Evolutionary conservation across 2,888 invertebrate genomes (phyloP).

Genomic region (Epirrhoe tristata): DNA sequence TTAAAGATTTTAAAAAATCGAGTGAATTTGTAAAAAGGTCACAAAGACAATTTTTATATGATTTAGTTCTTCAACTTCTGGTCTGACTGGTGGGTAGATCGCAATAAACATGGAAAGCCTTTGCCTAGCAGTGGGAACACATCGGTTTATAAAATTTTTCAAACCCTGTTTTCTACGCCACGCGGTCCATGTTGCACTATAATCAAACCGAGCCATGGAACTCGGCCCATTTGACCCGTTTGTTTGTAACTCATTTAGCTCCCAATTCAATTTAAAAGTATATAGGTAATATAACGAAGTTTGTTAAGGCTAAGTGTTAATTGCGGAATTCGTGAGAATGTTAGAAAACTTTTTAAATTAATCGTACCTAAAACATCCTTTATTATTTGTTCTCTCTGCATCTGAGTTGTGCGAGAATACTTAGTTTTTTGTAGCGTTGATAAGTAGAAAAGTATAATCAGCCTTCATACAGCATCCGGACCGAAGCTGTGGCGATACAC

Average conservation of each 20-base stretch:
- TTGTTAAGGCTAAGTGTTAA: slow-evolving; percentile 25
- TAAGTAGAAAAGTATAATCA: not conserved
- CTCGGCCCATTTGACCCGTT: slow-evolving; percentile 31
- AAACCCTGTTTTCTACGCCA: slow-evolving; percentile 1
- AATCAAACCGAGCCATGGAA: slow-evolving; percentile 30
- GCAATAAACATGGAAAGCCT: too few relatives aligned
- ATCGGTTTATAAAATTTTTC: not conserved
- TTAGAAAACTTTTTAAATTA: not conserved
- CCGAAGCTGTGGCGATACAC: too few relatives aligned
- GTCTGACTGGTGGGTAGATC: too few relatives aligned
- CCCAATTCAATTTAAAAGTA: slow-evolving; percentile 29
- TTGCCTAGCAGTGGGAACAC: too few relatives aligned
- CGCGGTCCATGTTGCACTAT: slow-evolving; percentile 41
- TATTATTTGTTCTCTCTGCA: not conserved
- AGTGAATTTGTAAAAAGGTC: too few relatives aligned
- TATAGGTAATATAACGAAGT: slow-evolving; percentile 31
- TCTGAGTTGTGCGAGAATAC: not conserved
- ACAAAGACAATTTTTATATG: too few relatives aligned
- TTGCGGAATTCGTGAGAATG: slow-evolving; percentile 11
- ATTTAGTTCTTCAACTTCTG: too few relatives aligned
- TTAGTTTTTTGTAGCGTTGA: not conserved
- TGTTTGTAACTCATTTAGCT: slow-evolving; percentile 36
- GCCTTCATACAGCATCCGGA: too few relatives aligned
- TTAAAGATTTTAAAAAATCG: too few relatives aligned
- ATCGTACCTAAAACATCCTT: not conserved